Conservation (phyloP, 2,113 vertebrate genomes). For the Oncorhynchus clarkii region DNA sequence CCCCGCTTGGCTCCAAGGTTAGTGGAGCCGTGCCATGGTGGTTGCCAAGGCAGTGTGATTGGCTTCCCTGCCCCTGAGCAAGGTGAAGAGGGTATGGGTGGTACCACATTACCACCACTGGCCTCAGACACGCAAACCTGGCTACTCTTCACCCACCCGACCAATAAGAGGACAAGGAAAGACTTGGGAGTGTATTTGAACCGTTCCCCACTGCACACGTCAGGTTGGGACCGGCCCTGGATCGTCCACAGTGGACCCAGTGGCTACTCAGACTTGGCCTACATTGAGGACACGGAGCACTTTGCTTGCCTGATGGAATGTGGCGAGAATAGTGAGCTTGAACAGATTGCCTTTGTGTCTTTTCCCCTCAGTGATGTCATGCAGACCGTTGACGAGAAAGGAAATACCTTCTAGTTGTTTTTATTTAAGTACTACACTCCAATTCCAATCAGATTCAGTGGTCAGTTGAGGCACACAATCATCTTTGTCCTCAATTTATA, state of each 20-base stretch:
- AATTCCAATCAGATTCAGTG: too few relatives aligned
- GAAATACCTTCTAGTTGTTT: conserved; percentile 10
- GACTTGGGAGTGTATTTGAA: conserved; percentile 87
- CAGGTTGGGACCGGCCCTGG: conserved; percentile 76
- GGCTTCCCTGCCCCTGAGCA: conserved; percentile 72
- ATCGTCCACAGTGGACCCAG: conserved; percentile 80
- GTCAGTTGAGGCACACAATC: background rate
- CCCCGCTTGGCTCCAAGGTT: conserved; percentile 63
- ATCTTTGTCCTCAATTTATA: background rate
- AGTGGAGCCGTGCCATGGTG: conserved; percentile 72
- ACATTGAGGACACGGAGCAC: conserved; percentile 71
- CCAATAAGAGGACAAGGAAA: conserved; percentile 60
- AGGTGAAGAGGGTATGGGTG: conserved; percentile 46
- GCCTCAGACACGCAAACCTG: conserved; percentile 70
- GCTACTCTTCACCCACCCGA: conserved; percentile 90
- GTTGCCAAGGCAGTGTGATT: conserved; percentile 91
- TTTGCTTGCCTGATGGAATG: conserved; percentile 89
- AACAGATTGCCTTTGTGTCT: conserved; percentile 73
- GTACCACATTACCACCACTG: conserved; percentile 50
- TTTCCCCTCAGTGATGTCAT: conserved; percentile 69
- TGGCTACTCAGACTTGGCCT: conserved; percentile 87
- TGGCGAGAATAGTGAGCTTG: conserved; percentile 71
- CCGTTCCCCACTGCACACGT: conserved; percentile 66
- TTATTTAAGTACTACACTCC: background rate
- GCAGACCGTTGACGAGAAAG: conserved; percentile 52